phyloP scores from a whole-genome alignment of 2,888 invertebrate genomes.

The Lapara coniferarum region DNA sequence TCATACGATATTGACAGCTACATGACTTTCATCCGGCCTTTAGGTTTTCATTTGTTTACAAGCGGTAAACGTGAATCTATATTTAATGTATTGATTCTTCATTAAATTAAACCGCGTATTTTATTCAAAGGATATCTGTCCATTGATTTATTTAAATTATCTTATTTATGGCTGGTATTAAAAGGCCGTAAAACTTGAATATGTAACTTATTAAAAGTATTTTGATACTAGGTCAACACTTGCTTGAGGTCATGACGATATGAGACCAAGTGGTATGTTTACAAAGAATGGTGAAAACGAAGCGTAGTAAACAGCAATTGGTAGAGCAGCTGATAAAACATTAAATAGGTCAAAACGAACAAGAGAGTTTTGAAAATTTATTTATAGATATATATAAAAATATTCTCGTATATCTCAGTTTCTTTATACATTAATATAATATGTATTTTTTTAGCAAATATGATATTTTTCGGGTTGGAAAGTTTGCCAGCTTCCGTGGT shows the following conservation, averaged over 20 bases:
- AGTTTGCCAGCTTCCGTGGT: too few species aligned
- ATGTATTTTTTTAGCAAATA: too few species aligned
- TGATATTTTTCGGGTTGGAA: too few species aligned
- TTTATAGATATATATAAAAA: too few species aligned
- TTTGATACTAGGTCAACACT: not conserved
- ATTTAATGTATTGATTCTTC: not conserved
- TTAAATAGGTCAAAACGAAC: not conserved
- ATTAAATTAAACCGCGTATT: not conserved
- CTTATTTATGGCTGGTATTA: not conserved
- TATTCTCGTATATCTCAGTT: too few species aligned
- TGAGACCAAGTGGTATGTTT: not conserved
- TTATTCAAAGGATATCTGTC: slow-evolving; percentile 10
- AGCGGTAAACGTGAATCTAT: not conserved
- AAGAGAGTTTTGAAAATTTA: not conserved
- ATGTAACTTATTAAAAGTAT: not conserved
- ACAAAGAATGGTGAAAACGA: not conserved
- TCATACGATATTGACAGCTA: not conserved
- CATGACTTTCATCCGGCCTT: not conserved
- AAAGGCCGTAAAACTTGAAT: not conserved
- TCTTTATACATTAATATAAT: too few species aligned
- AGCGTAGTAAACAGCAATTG: not conserved
- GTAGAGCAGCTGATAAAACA: not conserved
- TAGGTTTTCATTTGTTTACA: not conserved
- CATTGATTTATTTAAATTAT: not conserved
- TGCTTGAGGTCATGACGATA: not conserved